These are phyloP conservation scores for Amphipyra tragopoginis DNA, from an alignment of 2,888 invertebrate genomes.

Conservation along the genomic window DNA sequence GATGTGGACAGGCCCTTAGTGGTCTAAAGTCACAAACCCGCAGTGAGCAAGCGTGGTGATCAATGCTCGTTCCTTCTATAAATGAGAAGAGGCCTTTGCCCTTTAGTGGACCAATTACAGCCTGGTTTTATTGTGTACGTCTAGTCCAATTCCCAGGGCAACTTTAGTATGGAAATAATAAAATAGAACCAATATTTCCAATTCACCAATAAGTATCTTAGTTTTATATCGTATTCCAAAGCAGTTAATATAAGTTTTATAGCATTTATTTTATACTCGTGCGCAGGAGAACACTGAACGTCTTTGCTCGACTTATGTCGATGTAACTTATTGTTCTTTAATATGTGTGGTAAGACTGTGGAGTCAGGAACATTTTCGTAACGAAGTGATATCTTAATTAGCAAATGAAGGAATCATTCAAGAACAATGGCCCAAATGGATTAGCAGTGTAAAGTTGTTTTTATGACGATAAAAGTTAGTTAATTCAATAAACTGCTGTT, in stretches of 20 bases:
- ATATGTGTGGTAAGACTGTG: constrained; percentile 39
- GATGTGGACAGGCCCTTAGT: too few relatives aligned
- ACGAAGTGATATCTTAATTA: constrained; percentile 14
- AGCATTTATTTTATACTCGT: constrained; percentile 62
- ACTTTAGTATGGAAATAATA: constrained; percentile 44
- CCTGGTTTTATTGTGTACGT: too few relatives aligned
- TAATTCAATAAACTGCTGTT: too few relatives aligned
- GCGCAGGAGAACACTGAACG: constrained; percentile 58
- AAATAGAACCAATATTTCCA: constrained; percentile 35
- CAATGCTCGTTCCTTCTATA: too few relatives aligned
- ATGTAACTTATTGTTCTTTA: constrained; percentile 63
- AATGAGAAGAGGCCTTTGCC: too few relatives aligned
- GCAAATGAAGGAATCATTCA: background rate
- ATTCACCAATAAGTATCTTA: constrained; percentile 39
- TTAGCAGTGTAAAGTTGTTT: too few relatives aligned
- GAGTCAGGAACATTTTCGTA: constrained; percentile 8
- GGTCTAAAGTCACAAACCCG: too few relatives aligned
- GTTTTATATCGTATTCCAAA: constrained; percentile 46
- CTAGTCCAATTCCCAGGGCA: constrained; percentile 20
- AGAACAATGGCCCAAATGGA: too few relatives aligned
- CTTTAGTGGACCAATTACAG: too few relatives aligned
- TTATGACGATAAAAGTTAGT: too few relatives aligned
- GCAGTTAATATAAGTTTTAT: constrained; percentile 60
- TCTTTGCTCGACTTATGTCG: constrained; percentile 63
- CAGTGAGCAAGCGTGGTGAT: too few relatives aligned